phyloP scores from a whole-genome alignment of 1,140 invertebrate genomes.

The Asobara japonica region DNA sequence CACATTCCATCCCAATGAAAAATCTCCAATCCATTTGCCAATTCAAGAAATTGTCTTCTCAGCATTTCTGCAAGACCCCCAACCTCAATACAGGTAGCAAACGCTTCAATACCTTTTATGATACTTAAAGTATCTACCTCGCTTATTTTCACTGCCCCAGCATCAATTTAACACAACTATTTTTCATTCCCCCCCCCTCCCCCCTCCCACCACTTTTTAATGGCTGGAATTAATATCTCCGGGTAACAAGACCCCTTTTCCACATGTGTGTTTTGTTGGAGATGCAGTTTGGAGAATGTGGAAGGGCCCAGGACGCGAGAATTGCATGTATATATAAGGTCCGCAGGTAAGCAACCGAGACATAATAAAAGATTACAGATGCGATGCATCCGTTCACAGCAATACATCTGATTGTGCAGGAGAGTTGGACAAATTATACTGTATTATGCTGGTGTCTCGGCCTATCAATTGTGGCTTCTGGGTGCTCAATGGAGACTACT shows the following conservation, averaged over 20 bases:
- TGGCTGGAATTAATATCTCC: constrained; percentile 65
- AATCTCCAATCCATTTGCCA: no score
- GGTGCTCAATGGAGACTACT: constrained; percentile 11
- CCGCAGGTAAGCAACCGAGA: constrained; percentile 32
- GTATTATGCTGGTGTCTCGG: constrained; percentile 62
- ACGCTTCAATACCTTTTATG: constrained; percentile 49
- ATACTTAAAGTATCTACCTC: background rate
- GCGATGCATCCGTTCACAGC: constrained; percentile 63
- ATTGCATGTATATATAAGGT: constrained; percentile 19
- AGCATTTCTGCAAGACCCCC: background rate
- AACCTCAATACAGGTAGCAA: constrained; percentile 35
- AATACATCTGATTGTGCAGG: constrained; percentile 66
- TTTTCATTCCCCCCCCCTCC: constrained; percentile 66
- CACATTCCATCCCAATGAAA: no score
- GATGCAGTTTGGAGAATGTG: constrained; percentile 29
- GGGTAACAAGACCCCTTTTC: constrained; percentile 65
- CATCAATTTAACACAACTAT: constrained; percentile 56
- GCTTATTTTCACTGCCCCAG: constrained; percentile 36
- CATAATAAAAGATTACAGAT: constrained; percentile 64
- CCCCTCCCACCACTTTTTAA: constrained; percentile 67
- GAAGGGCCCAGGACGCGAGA: background rate
- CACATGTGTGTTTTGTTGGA: constrained; percentile 30
- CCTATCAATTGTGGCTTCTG: constrained; percentile 60
- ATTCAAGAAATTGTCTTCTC: no score
- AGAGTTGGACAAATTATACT: constrained; percentile 64